Conservation (phyloP, 2,888 invertebrate genomes). For the Plagodis dolabraria region DNA sequence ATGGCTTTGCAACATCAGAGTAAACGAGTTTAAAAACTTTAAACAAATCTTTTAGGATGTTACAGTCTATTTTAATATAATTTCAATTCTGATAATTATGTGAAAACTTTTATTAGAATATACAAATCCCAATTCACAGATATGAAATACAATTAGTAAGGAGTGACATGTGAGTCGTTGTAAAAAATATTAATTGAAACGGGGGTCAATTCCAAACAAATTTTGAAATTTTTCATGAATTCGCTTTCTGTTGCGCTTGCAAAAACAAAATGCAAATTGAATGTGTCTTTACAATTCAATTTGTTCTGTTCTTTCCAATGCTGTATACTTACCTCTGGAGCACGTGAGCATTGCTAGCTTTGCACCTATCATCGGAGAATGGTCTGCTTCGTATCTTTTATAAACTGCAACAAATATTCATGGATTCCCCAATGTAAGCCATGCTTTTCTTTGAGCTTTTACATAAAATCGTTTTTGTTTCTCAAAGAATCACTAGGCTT, state of each 20-base stretch:
- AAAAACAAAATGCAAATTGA: slow-evolving; percentile 22
- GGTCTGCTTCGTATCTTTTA: slow-evolving; percentile 72
- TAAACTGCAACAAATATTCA: slow-evolving; percentile 84
- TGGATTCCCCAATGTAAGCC: slow-evolving; percentile 76
- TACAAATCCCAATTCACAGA: too few relatives aligned
- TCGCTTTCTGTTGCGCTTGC: not conserved
- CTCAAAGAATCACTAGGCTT: slow-evolving; percentile 59
- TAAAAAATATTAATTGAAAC: not conserved
- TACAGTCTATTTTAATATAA: too few relatives aligned
- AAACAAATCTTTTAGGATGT: too few relatives aligned
- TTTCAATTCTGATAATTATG: too few relatives aligned
- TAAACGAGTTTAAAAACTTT: too few relatives aligned
- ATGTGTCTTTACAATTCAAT: slow-evolving; percentile 19
- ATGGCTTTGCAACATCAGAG: not conserved
- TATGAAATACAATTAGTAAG: too few relatives aligned
- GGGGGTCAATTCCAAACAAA: not conserved
- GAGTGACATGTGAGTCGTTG: too few relatives aligned
- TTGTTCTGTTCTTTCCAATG: slow-evolving; percentile 35
- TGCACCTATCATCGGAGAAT: slow-evolving; percentile 67
- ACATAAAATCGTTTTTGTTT: slow-evolving; percentile 7
- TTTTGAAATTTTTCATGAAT: not conserved
- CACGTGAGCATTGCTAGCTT: slow-evolving; percentile 52
- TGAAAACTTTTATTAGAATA: too few relatives aligned
- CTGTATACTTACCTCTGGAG: slow-evolving; percentile 69
- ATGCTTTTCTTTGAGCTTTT: slow-evolving; percentile 61